Conservation (phyloP, 2,797 vertebrate species). For the Esox masquinongy region DNA sequence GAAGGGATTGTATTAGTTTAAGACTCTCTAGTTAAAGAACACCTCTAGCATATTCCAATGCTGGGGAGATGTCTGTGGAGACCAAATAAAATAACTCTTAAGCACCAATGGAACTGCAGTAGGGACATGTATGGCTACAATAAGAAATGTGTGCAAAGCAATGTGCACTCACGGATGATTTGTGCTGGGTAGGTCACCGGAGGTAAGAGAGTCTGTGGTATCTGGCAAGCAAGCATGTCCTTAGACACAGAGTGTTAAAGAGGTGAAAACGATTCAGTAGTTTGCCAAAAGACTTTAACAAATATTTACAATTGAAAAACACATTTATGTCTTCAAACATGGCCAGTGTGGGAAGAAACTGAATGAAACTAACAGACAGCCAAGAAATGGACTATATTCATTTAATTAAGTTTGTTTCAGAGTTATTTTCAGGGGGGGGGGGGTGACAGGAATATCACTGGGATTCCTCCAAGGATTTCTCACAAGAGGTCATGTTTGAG, state of each 20-base stretch:
- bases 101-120: not conserved
- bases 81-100: not conserved
- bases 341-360: slow-evolving; percentile 10
- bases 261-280: slow-evolving; percentile 39
- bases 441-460: slow-evolving; percentile 1
- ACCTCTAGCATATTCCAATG: slow-evolving; percentile 29
- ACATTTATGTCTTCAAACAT: slow-evolving; percentile 24
- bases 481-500: slow-evolving; percentile 18
- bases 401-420: not conserved
- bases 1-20: slow-evolving; percentile 43
- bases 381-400: not conserved
- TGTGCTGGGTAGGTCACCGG: not conserved
- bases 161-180: not conserved
- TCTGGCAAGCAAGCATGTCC: slow-evolving; percentile 30
- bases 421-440: slow-evolving; percentile 8
- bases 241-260: slow-evolving; percentile 34
- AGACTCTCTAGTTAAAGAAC: slow-evolving; percentile 40
- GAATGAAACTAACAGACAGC: not conserved
- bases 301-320: slow-evolving; percentile 49
- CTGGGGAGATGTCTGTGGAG: not conserved
- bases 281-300: slow-evolving; percentile 41
- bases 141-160: not conserved
- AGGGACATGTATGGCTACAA: not conserved
- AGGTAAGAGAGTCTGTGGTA: slow-evolving; percentile 21
- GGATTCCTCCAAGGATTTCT: not conserved